These are phyloP conservation scores for Conopomorpha cramerella DNA, from an alignment of 1,140 invertebrate species.

Conservation along the genomic window DNA sequence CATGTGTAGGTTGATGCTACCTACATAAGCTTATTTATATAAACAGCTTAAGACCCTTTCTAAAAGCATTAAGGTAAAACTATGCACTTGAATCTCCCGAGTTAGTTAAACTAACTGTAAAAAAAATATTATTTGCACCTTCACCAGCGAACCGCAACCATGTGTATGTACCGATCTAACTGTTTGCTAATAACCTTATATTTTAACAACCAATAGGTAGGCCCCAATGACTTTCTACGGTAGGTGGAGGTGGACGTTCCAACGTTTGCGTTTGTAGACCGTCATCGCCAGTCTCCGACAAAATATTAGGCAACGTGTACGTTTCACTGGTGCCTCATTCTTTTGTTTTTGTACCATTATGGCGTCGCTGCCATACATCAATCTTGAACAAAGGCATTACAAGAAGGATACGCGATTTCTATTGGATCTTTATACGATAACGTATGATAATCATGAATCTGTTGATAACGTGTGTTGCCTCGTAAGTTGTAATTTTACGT, in stretches of 20 bases:
- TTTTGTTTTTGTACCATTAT: constrained; percentile 23
- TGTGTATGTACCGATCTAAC: constrained; percentile 42
- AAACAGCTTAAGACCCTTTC: too few relatives aligned
- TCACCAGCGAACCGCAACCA: constrained; percentile 37
- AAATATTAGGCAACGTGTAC: constrained; percentile 9
- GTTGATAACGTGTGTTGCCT: constrained; percentile 63
- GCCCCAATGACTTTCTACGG: constrained; percentile 58
- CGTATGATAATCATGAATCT: constrained; percentile 78
- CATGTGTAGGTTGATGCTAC: too few relatives aligned
- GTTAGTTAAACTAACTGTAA: constrained; percentile 35
- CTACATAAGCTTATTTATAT: too few relatives aligned
- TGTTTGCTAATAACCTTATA: too few relatives aligned
- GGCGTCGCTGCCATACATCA: constrained; percentile 54
- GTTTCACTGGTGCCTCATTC: constrained; percentile 6
- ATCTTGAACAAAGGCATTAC: constrained; percentile 71
- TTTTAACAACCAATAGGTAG: constrained; percentile 39
- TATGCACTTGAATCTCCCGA: constrained; percentile 28
- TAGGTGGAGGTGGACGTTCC: too few relatives aligned
- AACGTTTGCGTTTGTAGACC: constrained; percentile 22
- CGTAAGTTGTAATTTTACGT: constrained; percentile 31
- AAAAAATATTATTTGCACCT: constrained; percentile 24
- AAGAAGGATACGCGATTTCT: constrained; percentile 85
- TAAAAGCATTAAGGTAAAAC: too few relatives aligned
- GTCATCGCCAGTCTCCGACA: constrained; percentile 15
- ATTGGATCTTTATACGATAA: constrained; percentile 81